Conservation (phyloP, 2,888 invertebrate genomes). For the Calameuta filiformis region DNA sequence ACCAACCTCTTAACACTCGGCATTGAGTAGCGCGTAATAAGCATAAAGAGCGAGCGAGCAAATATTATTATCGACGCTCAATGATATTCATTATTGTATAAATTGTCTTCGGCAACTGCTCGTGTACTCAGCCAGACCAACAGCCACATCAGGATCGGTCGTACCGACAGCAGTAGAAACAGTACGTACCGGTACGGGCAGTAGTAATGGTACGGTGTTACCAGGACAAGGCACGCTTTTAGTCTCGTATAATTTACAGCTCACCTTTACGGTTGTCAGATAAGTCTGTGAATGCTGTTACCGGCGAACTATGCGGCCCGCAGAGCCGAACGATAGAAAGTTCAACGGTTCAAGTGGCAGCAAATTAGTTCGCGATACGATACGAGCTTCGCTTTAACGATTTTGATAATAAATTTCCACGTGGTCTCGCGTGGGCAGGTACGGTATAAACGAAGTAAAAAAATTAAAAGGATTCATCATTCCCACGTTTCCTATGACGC, state of each 20-base stretch:
- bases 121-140: slow-evolving; percentile 7
- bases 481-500: neutral
- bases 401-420: neutral
- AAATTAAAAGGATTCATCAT: neutral
- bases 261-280: slow-evolving; percentile 26
- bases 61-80: slow-evolving; percentile 16
- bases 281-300: slow-evolving; percentile 27
- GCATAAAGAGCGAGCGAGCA: neutral
- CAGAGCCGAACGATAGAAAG: neutral
- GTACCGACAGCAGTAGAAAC: neutral
- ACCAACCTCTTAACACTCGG: neutral
- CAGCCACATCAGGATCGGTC: neutral
- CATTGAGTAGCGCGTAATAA: neutral
- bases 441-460: neutral
- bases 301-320: neutral
- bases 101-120: slow-evolving; percentile 41
- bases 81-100: slow-evolving; percentile 40
- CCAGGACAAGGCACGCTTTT: slow-evolving; percentile 15
- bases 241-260: slow-evolving; percentile 31
- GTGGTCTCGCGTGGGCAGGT: neutral
- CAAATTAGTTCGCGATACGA: slow-evolving; percentile 26
- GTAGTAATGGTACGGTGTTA: neutral
- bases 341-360: slow-evolving; percentile 12
- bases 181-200: too few relatives aligned
- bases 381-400: neutral